These are phyloP conservation scores for Stegodyphus mimosarum DNA, from an alignment of 1,140 invertebrate genomes.

Conservation along the genomic window DNA sequence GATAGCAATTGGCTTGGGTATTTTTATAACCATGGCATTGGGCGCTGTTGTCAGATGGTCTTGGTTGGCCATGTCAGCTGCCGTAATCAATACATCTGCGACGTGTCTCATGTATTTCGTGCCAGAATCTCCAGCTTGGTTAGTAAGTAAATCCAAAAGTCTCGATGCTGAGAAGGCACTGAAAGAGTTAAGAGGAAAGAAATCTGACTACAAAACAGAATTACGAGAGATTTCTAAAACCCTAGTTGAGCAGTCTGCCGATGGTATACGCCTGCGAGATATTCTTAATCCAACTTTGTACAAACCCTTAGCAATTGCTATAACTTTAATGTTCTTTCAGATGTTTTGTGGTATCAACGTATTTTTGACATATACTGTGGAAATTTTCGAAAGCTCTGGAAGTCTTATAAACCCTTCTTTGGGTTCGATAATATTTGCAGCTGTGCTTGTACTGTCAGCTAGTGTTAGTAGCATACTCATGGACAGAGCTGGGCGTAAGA, in stretches of 20 bases:
- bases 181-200: slow-evolving; percentile 22
- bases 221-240: neutral
- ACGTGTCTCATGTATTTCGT: slow-evolving; percentile 72
- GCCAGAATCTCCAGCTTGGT: slow-evolving; percentile 85
- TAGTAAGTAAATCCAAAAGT: slow-evolving; percentile 79
- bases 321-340: slow-evolving; percentile 93
- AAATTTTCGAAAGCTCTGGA: slow-evolving; percentile 80
- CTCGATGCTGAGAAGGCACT: slow-evolving; percentile 74
- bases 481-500: slow-evolving; percentile 84
- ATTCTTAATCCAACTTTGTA: slow-evolving; percentile 77
- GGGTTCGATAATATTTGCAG: slow-evolving; percentile 84
- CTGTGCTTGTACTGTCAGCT: slow-evolving; percentile 89
- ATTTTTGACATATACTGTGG: slow-evolving; percentile 89
- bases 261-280: slow-evolving; percentile 69
- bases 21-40: slow-evolving; percentile 79
- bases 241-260: neutral
- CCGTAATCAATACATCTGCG: slow-evolving; percentile 74
- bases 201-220: slow-evolving; percentile 14
- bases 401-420: slow-evolving; percentile 73
- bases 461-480: slow-evolving; percentile 85
- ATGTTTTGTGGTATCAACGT: slow-evolving; percentile 92
- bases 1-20: slow-evolving; percentile 80
- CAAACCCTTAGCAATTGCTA: slow-evolving; percentile 80
- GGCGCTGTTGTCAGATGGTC: slow-evolving; percentile 80
- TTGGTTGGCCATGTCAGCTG: slow-evolving; percentile 76